These are phyloP conservation scores for Mormyrus iriodes DNA, from an alignment of 2,113 vertebrate genomes.

Conservation along the genomic window DNA sequence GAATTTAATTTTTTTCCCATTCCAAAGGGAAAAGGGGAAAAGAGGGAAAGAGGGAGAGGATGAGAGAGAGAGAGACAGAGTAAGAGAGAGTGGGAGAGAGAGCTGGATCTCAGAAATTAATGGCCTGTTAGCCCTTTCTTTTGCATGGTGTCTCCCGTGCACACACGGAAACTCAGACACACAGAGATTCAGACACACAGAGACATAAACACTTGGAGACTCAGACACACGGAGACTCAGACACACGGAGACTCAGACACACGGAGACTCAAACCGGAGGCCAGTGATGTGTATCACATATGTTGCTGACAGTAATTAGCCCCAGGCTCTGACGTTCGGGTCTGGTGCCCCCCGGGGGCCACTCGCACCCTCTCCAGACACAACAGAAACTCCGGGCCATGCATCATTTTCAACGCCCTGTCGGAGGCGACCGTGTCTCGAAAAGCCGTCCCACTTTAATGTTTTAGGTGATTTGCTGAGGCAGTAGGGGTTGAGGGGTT, in stretches of 20 bases:
- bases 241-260: too few species aligned
- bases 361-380: background rate
- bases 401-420: background rate
- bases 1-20: constrained; percentile 48
- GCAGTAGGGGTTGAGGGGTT: background rate
- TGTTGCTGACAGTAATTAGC: background rate
- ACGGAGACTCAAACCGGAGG: too few species aligned
- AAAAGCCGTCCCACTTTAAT: background rate
- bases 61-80: constrained; percentile 12
- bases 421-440: background rate
- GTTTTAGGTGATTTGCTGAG: background rate
- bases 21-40: constrained; percentile 46
- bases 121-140: background rate
- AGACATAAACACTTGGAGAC: background rate
- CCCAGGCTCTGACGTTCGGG: background rate
- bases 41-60: constrained; percentile 32
- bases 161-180: background rate
- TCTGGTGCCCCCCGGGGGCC: background rate
- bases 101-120: constrained; percentile 13
- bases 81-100: constrained; percentile 31
- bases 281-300: background rate
- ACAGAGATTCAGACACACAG: background rate
- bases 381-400: background rate
- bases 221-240: background rate
- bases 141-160: background rate